Evolutionary conservation across 2,888 invertebrate genomes (phyloP).

Genomic region (Plagodis pulveraria): DNA sequence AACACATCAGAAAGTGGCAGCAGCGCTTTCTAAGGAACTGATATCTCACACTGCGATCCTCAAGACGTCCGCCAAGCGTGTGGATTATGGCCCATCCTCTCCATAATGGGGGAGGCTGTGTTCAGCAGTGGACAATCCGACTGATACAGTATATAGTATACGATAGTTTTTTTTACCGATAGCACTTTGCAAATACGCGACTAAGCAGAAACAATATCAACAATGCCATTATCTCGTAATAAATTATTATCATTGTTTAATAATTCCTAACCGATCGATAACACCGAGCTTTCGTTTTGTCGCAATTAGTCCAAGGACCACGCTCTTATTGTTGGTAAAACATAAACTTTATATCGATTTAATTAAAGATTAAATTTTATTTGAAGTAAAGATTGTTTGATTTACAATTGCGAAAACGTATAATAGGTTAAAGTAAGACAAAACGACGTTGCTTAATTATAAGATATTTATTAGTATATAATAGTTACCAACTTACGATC

Average conservation of each 20-base stretch:
- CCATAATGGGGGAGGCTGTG: no score
- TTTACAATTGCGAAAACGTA: neutral
- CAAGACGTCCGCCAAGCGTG: no score
- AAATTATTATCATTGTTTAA: conserved; percentile 56
- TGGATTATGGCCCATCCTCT: no score
- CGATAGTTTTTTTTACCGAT: no score
- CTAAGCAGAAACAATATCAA: conserved; percentile 45
- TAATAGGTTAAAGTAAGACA: neutral
- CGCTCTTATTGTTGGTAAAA: conserved; percentile 30
- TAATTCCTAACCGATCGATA: conserved; percentile 48
- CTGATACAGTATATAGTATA: no score
- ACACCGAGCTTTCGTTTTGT: conserved; percentile 56
- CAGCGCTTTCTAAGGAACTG: no score
- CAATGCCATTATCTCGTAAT: conserved; percentile 44
- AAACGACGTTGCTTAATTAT: no score
- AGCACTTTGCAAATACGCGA: conserved; percentile 19
- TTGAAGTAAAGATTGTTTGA: conserved; percentile 9
- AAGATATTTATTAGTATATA: no score
- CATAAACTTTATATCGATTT: conserved; percentile 27
- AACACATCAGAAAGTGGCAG: no score
- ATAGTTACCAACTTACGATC: no score
- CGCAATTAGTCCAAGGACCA: conserved; percentile 63
- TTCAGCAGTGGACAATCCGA: no score
- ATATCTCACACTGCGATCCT: no score
- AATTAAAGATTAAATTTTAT: conserved; percentile 19